Percentiles rank a stretch among this genome's conserved stretches.
These are phyloP conservation scores for Drosophila saltans DNA, from an alignment of 1,140 invertebrate species.

Conservation along the genomic window DNA sequence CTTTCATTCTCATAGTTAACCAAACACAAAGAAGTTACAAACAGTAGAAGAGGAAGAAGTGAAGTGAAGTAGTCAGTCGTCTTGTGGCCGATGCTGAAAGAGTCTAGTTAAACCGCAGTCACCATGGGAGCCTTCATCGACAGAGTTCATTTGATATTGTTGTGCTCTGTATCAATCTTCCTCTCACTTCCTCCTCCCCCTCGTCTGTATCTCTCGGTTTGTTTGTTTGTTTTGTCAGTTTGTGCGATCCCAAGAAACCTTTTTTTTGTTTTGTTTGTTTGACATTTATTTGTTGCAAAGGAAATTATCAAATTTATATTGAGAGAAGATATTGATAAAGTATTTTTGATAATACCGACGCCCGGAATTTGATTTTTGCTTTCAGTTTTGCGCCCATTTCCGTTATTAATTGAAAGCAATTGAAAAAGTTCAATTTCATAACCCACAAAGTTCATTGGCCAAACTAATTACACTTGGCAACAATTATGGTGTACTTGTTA, in stretches of 20 bases:
- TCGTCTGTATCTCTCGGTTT: background rate
- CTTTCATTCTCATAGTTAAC: conserved; percentile 55
- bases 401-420: conserved; percentile 74
- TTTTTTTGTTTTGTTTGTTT: conserved; percentile 34
- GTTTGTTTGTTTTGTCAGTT: conserved; percentile 20
- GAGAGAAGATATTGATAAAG: conserved; percentile 61
- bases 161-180: conserved; percentile 20
- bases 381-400: conserved; percentile 70
- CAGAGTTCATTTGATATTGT: conserved; percentile 75
- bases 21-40: conserved; percentile 31
- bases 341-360: conserved; percentile 64
- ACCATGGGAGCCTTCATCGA: conserved; percentile 60
- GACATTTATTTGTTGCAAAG: conserved; percentile 60
- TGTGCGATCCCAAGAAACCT: conserved; percentile 71
- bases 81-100: conserved; percentile 12
- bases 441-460: conserved; percentile 62
- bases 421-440: conserved; percentile 55
- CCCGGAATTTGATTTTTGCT: conserved; percentile 31
- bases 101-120: conserved; percentile 55
- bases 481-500: background rate
- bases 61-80: background rate
- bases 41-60: conserved; percentile 11
- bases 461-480: conserved; percentile 28
- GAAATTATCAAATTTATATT: conserved; percentile 37
- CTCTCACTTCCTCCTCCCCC: too few species aligned